Evolutionary conservation across 2,113 vertebrate species (phyloP).

Genomic region (Cyprinodon variegatus): DNA sequence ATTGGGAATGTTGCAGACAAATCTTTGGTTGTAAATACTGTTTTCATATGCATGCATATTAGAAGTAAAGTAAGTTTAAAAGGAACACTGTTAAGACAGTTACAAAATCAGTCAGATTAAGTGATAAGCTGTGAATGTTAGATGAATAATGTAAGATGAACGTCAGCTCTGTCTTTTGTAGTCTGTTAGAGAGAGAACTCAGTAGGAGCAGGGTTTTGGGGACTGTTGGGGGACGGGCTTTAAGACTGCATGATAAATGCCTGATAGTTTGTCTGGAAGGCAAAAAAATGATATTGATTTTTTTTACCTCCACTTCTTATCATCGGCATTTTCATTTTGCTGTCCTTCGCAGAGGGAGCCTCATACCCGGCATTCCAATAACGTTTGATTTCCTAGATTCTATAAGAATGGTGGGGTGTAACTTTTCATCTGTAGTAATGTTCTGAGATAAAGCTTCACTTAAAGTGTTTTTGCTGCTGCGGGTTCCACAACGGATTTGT

Average conservation of each 20-base stretch:
- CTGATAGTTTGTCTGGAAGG: conserved; percentile 55
- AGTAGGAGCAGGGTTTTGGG: conserved; percentile 24
- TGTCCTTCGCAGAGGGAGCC: conserved; percentile 28
- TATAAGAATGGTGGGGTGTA: background rate
- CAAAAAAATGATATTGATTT: conserved; percentile 57
- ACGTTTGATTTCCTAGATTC: conserved; percentile 24
- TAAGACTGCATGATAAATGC: conserved; percentile 49
- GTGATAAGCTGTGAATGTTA: conserved; percentile 49
- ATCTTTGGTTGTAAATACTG: background rate
- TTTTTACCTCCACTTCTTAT: conserved; percentile 21
- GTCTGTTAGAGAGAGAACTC: conserved; percentile 59
- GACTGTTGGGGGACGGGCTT: conserved; percentile 43
- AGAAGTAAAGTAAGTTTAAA: conserved; percentile 18
- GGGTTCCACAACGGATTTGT: background rate
- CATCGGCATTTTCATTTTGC: conserved; percentile 62
- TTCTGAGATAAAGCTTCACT: conserved; percentile 1
- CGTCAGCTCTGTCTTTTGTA: conserved; percentile 66
- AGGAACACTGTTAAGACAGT: conserved; percentile 45
- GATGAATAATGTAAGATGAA: conserved; percentile 72
- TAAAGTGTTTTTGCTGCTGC: background rate
- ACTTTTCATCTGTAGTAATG: conserved; percentile 7
- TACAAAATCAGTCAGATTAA: conserved; percentile 69
- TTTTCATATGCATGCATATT: conserved; percentile 7
- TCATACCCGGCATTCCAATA: conserved; percentile 5
- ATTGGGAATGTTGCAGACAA: background rate